These are phyloP conservation scores for Drosophila paucipuncta DNA, from an alignment of 2,888 invertebrate species.

Conservation along the genomic window DNA sequence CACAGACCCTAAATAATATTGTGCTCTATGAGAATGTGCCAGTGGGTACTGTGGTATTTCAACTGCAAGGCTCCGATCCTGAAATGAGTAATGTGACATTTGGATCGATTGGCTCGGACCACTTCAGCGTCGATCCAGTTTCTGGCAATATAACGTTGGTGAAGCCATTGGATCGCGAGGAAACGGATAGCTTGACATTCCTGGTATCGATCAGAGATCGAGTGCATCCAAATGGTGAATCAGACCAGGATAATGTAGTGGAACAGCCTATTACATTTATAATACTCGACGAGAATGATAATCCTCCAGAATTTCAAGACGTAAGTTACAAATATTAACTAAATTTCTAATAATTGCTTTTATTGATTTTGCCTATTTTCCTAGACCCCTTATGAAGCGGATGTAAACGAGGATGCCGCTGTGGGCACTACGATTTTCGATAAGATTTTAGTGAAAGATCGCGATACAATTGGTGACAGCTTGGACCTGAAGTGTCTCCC, in stretches of 20 bases:
- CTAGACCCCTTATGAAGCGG: conserved; percentile 92
- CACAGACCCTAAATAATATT: conserved; percentile 91
- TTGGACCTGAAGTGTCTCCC: conserved; percentile 90
- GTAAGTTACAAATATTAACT: conserved; percentile 84
- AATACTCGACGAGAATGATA: conserved; percentile 95
- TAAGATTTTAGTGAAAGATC: conserved; percentile 91
- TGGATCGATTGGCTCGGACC: conserved; percentile 92
- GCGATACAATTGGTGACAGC: conserved; percentile 92
- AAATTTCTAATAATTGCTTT: background rate
- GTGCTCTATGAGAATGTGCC: conserved; percentile 92
- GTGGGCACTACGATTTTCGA: conserved; percentile 90
- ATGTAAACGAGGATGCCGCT: conserved; percentile 91
- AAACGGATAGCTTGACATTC: conserved; percentile 92
- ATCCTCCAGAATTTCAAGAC: conserved; percentile 92
- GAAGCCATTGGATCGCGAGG: conserved; percentile 93
- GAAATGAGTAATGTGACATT: conserved; percentile 90
- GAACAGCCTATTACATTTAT: conserved; percentile 92
- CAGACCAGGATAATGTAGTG: conserved; percentile 90
- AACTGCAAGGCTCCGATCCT: conserved; percentile 92
- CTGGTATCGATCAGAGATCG: conserved; percentile 93
- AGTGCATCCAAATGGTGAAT: conserved; percentile 87
- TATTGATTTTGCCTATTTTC: conserved; percentile 3
- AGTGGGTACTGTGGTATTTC: conserved; percentile 92
- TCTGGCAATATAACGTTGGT: conserved; percentile 93
- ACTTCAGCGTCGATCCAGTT: conserved; percentile 91